Evolutionary conservation across 2,888 invertebrate species (phyloP), one percentile per base, ranked within the genome.

Genomic region (Agonopterix arenella): DNA sequence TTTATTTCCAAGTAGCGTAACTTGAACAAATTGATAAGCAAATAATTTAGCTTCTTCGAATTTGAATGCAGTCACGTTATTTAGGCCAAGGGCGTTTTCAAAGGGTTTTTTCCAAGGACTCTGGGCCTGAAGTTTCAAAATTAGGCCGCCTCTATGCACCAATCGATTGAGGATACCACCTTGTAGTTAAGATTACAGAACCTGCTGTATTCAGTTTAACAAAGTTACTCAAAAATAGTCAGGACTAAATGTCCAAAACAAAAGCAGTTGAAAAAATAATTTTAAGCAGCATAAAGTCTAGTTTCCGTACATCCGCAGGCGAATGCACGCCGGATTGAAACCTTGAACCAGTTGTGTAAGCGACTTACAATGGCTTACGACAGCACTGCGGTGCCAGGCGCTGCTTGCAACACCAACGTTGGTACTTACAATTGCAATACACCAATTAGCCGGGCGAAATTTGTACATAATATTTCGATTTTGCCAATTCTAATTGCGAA

Each of bases 261-360:
- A 18, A 18, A 18, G 18, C 7, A 1, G 28, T 28, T 5, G 28
- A 28, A 28, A 28, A 28, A 5, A 28, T 28, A 28, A 28, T 28
- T 28, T 28, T 28, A 28, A 28, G 28, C 28, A 28, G 28, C 28
- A 28, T 28, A 28, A 28, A 28, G 9, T 40, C 40, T 47, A 41
- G 78, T 84, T 83, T 84, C 82, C 84, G 82, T 66, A 84, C 80
- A 84, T 86, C 86, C 84, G 84, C 70, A 66, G 83, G 81, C 84
- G 82, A 86, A 80, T 78, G 88, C 79, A 82, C 78, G 76, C 40
- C 66, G 73, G 76, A 74, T 67, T 62, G 68, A 73, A 84, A 84
- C 88, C 88, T 89, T 89, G 89, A 86, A 84, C 86, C 85, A 88
- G 68, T 89, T 89, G 88, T 78, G 86, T 84, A 86, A 88, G 79